Evolutionary conservation across 1,140 invertebrate genomes (phyloP), one percentile per base, ranked within the genome.

Genomic region (Philotrypesis tridentata): DNA sequence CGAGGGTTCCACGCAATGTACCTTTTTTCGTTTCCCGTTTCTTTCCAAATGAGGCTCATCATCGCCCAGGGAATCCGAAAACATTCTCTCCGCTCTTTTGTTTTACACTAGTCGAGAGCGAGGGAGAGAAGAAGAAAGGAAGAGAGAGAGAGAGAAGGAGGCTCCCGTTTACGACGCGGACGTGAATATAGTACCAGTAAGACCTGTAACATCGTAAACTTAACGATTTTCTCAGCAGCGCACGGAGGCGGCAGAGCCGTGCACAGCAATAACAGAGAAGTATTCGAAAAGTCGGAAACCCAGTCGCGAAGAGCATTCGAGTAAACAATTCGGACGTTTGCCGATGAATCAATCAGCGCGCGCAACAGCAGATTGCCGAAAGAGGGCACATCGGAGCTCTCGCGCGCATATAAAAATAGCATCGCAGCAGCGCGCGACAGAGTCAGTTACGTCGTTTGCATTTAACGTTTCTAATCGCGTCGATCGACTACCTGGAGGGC

Each of bases 171-270:
- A 80, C 79, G 79, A 80, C 25, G 27, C 25, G 11, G 43, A 73
- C 79, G 79, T 80, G 79, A 80, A 73, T 43, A 43, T 55, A 55
- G 27, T 80, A 80, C 79, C 79, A 80, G 71, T 27, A 80, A 73
- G 70, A 80, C 71, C 70, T 73, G 79, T 55, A 27, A 70, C 4
- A 33, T 80, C 78, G 78, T 79, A 79, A 79, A 79, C 3, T 72
- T 72, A 71, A 73, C 78, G 78, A 73, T 79, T 60, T 79, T 79
- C 67, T 60, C 33, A 37, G 48, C n/a, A 55, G 23, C 33, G 68
- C 71, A 79, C 40, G 25, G 29, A 14, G 71, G 25, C 11, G 12
- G 37, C 23, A 23, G 17, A n/a, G 29, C 33, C 14, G 23, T 33
- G 27, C 7, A 48, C 48, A 63, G 40, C 55, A 17, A 79, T 65